Base-by-base conservation (phyloP, 2,113 vertebrate species). In the Oncorhynchus masou region DNA sequence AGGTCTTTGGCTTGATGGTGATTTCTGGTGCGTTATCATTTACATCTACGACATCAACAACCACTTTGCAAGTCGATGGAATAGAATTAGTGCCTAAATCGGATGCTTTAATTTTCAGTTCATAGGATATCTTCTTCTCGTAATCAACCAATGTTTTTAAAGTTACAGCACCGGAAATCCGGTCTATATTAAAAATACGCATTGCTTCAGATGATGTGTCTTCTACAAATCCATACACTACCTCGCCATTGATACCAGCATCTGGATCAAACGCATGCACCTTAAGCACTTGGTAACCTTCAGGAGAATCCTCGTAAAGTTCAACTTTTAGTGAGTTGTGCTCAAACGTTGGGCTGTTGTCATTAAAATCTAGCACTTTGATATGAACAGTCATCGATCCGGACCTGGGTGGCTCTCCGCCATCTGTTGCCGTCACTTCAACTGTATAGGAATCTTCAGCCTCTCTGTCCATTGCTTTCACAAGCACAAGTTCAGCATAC, bases 21-120 rank as follows among this genome's bases (percentile, higher is more conserved):
- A 94, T 93, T 57, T 93, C 93, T 0, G 93, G 94, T 0, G 91
- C 88, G 4, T 94, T 94, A 77, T 94, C 93, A 12, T 94, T 94
- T 62, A 94, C 92, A 72, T 94, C 94, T 39, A 94, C 81, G 3
- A 94, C 49, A 0, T 92, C 91, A 2, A 94, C 83, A 16, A 87
- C 11, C 2, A 94, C 88, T 29, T 62, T 90, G 78, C 94, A 94
- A 24, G 73, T 82, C 27, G 93, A 92, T 0, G 91, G 84, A 3
- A 87, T 77, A 0, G 93, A 87, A 79, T 89, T 85, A 0, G 74
- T 67, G 4, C 93, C 93, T 7, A 83, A 62, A 73, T 94, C 93
- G 0, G 89, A 90, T 1, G 94, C 93, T 71, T 79, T 83, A 62
- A 94, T 87, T 20, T 74, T 72, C 20, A 94, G 73, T 82, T 93